These are phyloP conservation scores for Tenebrio molitor DNA, from an alignment of 1,140 invertebrate genomes.

Conservation along the genomic window DNA sequence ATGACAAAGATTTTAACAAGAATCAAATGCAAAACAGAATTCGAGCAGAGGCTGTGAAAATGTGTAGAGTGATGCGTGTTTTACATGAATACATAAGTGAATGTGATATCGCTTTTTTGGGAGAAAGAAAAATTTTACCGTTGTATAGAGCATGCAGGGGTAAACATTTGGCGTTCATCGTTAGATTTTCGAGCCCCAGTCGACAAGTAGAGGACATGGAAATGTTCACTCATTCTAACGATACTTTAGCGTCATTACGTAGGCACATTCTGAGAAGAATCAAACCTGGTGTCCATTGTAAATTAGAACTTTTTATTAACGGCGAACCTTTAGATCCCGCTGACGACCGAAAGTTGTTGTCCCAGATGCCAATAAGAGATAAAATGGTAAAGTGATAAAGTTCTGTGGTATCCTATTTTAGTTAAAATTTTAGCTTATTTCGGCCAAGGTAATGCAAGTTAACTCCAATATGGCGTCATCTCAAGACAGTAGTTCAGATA, in stretches of 20 bases:
- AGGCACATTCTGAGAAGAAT: constrained; percentile 82
- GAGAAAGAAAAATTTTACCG: constrained; percentile 91
- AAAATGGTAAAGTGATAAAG: constrained; percentile 80
- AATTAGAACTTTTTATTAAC: constrained; percentile 92
- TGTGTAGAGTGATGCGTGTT: constrained; percentile 95
- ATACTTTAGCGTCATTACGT: constrained; percentile 87
- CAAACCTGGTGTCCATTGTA: constrained; percentile 82
- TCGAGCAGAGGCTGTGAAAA: constrained; percentile 85
- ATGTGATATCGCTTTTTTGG: constrained; percentile 93
- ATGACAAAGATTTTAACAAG: constrained; percentile 61
- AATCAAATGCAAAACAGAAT: constrained; percentile 68
- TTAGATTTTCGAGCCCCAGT: constrained; percentile 91
- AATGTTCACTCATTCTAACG: constrained; percentile 93
- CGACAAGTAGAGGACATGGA: constrained; percentile 94
- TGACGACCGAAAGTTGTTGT: constrained; percentile 91
- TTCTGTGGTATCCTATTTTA: background rate
- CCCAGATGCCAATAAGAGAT: constrained; percentile 89
- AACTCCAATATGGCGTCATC: constrained; percentile 88
- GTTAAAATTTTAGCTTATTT: constrained; percentile 75
- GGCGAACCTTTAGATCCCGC: constrained; percentile 88
- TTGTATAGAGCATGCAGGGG: constrained; percentile 90
- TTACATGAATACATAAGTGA: constrained; percentile 96
- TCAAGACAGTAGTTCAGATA: constrained; percentile 75
- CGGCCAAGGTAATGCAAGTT: constrained; percentile 87
- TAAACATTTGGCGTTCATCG: constrained; percentile 88